Percentiles rank a stretch among this genome's conserved stretches.
Conservation (phyloP, 30 jellyfish, hydroid and myxozoan species). For the Aurelia sp. region DNA sequence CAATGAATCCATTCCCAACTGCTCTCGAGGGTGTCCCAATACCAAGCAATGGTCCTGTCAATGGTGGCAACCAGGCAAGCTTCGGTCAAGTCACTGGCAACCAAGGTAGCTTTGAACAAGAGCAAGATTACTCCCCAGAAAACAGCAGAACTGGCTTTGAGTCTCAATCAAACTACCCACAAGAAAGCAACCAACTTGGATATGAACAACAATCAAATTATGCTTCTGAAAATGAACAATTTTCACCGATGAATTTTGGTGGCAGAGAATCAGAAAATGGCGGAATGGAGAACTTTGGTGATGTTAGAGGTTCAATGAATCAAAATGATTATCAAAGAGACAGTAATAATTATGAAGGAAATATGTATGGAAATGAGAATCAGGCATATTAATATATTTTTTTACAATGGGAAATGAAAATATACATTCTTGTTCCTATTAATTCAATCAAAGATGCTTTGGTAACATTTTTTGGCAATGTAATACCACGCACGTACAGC, state of each 20-base stretch:
- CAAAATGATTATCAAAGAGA: constrained; percentile 11
- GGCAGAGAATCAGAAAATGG: constrained; percentile 1
- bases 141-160: constrained; percentile 7
- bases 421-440: no score
- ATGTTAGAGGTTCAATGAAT: constrained; percentile 15
- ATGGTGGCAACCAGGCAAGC: constrained; percentile 21
- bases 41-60: constrained; percentile 4
- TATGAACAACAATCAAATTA: not conserved
- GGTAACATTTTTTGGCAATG: no score
- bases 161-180: constrained; percentile 30
- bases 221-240: not conserved
- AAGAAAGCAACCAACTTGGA: constrained; percentile 18
- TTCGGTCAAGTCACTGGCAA: constrained; percentile 14
- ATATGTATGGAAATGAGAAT: constrained; percentile 12
- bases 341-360: constrained; percentile 17
- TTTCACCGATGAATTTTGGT: constrained; percentile 2
- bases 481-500: no score
- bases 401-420: no score
- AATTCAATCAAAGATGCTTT: no score
- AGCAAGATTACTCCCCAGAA: constrained; percentile 19
- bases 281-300: constrained; percentile 8
- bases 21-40: constrained; percentile 49
- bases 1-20: constrained; percentile 54
- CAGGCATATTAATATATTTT: no score
- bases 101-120: no score